Evolutionary conservation across 2,888 invertebrate genomes (phyloP).

Genomic region (Watsonalla cultraria): DNA sequence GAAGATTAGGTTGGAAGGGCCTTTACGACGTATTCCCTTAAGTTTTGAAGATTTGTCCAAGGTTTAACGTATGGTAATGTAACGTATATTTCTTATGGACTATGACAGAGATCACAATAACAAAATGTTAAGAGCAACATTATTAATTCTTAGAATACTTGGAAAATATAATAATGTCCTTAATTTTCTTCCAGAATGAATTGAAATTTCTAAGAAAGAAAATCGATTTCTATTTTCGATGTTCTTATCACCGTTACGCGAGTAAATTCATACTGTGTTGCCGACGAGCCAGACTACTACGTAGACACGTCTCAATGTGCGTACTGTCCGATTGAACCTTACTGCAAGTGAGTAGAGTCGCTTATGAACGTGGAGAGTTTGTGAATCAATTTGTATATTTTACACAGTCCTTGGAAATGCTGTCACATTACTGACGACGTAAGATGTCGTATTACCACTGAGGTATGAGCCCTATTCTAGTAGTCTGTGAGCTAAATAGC

Average conservation of each 20-base stretch:
- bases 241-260: constrained; percentile 14
- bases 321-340: constrained; percentile 1
- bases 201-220: constrained; percentile 3
- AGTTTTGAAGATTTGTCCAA: no score
- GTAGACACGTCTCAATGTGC: constrained; percentile 3
- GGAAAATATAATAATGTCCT: no score
- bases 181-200: not conserved
- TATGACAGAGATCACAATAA: no score
- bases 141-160: no score
- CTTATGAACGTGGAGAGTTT: not conserved
- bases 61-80: no score
- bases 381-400: constrained; percentile 10
- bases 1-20: no score
- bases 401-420: constrained; percentile 12
- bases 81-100: no score
- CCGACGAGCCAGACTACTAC: constrained; percentile 8
- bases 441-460: constrained; percentile 4
- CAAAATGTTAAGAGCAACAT: no score
- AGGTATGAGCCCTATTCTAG: not conserved
- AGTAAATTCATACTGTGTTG: constrained; percentile 21
- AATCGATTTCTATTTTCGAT: constrained; percentile 8
- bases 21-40: no score
- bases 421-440: constrained; percentile 5
- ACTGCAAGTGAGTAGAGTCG: not conserved
- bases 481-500: not conserved